Conservation (phyloP, 2,888 invertebrate species). For the Brachycybe producta region DNA sequence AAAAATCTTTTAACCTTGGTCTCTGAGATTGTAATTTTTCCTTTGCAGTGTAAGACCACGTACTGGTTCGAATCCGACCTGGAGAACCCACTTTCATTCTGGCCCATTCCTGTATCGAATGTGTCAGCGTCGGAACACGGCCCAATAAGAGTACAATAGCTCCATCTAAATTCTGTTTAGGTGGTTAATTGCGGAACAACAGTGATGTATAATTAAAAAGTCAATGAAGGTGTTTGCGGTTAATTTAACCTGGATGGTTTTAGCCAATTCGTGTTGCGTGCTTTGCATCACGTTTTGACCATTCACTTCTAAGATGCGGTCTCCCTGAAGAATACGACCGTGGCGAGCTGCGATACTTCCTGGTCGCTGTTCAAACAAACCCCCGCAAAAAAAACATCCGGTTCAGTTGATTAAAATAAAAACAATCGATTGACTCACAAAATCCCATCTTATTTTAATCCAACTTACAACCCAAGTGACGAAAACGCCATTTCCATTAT, state of each 20-base stretch:
- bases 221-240: too few species aligned
- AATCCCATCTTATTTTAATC: background rate
- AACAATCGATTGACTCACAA: background rate
- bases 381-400: background rate
- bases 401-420: background rate
- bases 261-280: conserved; percentile 26
- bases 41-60: conserved; percentile 20
- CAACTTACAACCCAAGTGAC: conserved; percentile 27
- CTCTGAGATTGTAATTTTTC: conserved; percentile 20
- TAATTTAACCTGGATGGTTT: conserved; percentile 23
- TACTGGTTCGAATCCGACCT: conserved; percentile 20
- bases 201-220: too few species aligned
- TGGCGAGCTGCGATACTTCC: conserved; percentile 26
- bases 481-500: conserved; percentile 26
- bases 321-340: conserved; percentile 27
- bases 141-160: conserved; percentile 27
- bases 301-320: conserved; percentile 27
- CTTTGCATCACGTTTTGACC: conserved; percentile 25
- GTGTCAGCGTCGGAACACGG: conserved; percentile 24
- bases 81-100: conserved; percentile 22
- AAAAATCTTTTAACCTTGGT: conserved; percentile 19
- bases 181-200: background rate
- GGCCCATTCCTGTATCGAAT: conserved; percentile 27
- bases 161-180: conserved; percentile 26
- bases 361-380: conserved; percentile 24